Evolutionary conservation across 2,113 vertebrate species (phyloP).

Genomic region (Himantopus leucocephalus): DNA sequence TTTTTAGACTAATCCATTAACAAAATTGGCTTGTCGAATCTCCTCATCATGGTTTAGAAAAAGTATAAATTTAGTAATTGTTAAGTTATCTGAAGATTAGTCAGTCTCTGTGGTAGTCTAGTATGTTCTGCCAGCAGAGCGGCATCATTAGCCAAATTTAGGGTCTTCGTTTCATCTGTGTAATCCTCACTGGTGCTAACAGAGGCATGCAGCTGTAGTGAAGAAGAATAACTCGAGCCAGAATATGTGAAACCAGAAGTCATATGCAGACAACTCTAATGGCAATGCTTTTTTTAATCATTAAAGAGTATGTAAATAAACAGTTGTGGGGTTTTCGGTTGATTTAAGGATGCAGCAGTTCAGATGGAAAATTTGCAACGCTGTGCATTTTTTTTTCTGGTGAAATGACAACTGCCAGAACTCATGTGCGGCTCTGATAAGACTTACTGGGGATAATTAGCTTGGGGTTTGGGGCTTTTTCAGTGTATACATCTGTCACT

Average conservation of each 20-base stretch:
- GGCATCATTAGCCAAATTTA: not conserved
- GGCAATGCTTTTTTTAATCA: not conserved
- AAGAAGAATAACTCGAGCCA: not conserved
- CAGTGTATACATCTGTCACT: not conserved
- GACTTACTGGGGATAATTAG: not conserved
- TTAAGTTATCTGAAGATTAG: slow-evolving; percentile 3
- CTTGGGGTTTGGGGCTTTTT: not conserved
- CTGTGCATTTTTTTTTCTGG: not conserved
- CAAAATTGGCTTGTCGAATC: slow-evolving; percentile 7
- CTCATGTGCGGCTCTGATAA: not conserved
- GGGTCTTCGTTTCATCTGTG: not conserved
- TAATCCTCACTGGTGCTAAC: not conserved
- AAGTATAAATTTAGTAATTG: slow-evolving; percentile 7
- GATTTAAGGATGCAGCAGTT: not conserved
- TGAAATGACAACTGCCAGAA: not conserved
- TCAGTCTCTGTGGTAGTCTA: not conserved
- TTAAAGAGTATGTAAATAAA: not conserved
- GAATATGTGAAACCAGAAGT: not conserved
- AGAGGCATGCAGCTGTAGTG: not conserved
- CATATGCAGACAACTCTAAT: not conserved
- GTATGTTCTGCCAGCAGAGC: not conserved
- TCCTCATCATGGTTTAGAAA: not conserved
- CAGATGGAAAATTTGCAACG: not conserved
- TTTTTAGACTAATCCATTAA: not conserved
- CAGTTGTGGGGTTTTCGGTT: not conserved